A percentile compares a stretch with the other conserved stretches of the same genome.
phyloP scores from a whole-genome alignment of 2,113 vertebrate species.

The Balaeniceps rex region DNA sequence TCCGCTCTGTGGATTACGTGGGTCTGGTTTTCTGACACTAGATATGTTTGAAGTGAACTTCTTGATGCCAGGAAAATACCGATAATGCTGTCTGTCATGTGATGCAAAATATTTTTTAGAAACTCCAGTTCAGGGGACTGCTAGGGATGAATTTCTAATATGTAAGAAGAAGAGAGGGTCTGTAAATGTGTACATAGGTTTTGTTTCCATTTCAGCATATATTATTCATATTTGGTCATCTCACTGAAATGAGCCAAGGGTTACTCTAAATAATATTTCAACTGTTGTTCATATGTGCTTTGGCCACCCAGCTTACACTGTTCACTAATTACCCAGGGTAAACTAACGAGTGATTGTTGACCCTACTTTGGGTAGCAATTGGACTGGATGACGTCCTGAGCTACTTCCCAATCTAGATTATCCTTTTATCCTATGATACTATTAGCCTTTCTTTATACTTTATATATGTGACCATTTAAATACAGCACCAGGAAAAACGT shows the following conservation, averaged over 20 bases:
- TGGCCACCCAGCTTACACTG: not conserved
- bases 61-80: not conserved
- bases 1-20: not conserved
- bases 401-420: not conserved
- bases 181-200: fast-evolving
- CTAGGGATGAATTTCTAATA: not conserved
- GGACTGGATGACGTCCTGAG: not conserved
- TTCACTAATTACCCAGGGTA: not conserved
- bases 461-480: not conserved
- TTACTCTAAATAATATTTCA: not conserved
- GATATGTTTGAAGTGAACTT: not conserved
- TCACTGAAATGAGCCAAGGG: not conserved
- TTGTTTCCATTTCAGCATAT: not conserved
- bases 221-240: not conserved
- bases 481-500: not conserved
- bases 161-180: not conserved
- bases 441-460: not conserved
- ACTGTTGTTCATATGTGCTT: not conserved
- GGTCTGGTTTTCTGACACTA: not conserved
- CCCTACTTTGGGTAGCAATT: not conserved
- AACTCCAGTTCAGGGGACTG: not conserved
- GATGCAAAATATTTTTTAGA: not conserved
- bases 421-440: not conserved
- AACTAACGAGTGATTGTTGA: not conserved
- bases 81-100: not conserved